Conservation (phyloP, 2,113 vertebrate species). For the Dipodomys merriami region DNA sequence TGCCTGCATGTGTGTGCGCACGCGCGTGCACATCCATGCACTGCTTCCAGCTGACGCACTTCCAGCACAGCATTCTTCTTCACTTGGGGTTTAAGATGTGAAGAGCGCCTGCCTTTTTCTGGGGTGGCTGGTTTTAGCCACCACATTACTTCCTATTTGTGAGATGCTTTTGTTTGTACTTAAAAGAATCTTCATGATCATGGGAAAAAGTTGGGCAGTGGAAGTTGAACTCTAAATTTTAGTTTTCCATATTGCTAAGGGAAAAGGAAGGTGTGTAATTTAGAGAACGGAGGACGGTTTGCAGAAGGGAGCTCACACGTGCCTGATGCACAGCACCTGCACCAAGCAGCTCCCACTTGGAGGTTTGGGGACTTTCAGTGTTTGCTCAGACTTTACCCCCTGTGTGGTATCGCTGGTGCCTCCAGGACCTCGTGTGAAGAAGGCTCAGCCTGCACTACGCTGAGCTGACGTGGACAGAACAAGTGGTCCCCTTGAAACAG, state of each 20-base stretch:
- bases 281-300: background rate
- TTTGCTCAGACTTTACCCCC: background rate
- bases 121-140: background rate
- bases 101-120: background rate
- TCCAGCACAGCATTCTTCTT: background rate
- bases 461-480: background rate
- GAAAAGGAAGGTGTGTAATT: background rate
- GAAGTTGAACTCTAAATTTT: background rate
- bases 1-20: background rate
- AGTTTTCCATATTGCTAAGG: background rate
- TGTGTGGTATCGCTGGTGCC: too few species aligned
- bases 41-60: background rate
- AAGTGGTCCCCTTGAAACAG: fast-evolving
- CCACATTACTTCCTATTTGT: background rate
- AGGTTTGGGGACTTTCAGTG: background rate
- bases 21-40: background rate
- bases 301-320: fast-evolving
- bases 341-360: too few species aligned
- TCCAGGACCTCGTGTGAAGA: too few species aligned
- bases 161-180: background rate
- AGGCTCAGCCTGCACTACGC: too few species aligned
- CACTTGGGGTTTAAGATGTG: background rate
- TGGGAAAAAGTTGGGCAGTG: background rate
- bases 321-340: background rate
- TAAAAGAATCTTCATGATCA: background rate